Conservation (phyloP, 2,113 vertebrate genomes). For the Saguinus imperator region DNA sequence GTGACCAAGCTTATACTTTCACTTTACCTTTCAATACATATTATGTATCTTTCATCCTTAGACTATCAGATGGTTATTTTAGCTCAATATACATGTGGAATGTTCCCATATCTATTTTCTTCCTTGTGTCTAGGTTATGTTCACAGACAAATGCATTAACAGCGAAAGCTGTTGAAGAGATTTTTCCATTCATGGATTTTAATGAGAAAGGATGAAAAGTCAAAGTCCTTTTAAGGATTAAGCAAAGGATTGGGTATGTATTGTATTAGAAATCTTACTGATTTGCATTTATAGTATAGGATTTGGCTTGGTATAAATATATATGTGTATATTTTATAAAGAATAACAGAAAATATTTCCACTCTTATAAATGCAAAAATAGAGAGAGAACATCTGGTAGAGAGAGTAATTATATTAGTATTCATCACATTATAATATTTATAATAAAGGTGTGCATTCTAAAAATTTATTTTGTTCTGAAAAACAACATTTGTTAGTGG, state of each 20-base stretch:
- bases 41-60: not conserved
- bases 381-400: constrained; percentile 1
- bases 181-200: too few relatives aligned
- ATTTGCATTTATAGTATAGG: constrained; percentile 58
- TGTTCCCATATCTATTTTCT: too few relatives aligned
- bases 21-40: constrained; percentile 28
- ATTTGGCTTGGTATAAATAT: not conserved
- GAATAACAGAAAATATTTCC: constrained; percentile 2
- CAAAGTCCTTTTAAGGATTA: constrained; percentile 60
- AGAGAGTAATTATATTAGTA: not conserved
- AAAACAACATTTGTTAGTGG: constrained; percentile 9
- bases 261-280: constrained; percentile 44
- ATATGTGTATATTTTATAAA: constrained; percentile 21
- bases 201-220: too few relatives aligned
- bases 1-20: not conserved
- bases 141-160: too few relatives aligned
- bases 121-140: too few relatives aligned
- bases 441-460: constrained; percentile 24
- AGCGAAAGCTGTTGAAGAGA: too few relatives aligned
- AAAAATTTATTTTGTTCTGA: not conserved
- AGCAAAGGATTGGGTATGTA: not conserved
- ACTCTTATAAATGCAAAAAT: constrained; percentile 32
- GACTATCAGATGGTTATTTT: too few relatives aligned
- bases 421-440: constrained; percentile 35
- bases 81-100: too few relatives aligned